Evolutionary conservation across 2,888 invertebrate species (phyloP).

Genomic region (Chrysolina americana): DNA sequence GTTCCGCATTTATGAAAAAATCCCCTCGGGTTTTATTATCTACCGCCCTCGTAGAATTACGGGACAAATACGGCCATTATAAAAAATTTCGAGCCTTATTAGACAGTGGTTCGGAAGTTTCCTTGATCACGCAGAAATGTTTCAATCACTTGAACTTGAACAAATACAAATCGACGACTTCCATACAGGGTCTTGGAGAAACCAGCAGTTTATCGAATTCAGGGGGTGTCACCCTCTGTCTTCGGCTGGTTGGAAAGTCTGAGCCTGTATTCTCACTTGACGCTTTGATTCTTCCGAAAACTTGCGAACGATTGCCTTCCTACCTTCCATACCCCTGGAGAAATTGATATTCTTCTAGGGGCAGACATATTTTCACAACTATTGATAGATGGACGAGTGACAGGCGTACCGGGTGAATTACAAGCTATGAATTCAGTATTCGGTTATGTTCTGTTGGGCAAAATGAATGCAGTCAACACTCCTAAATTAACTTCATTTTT

Average conservation of each 20-base stretch:
- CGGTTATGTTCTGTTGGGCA: too few relatives aligned
- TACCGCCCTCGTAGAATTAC: background rate
- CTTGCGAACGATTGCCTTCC: background rate
- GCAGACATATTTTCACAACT: background rate
- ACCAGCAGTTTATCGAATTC: too few relatives aligned
- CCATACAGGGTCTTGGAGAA: too few relatives aligned
- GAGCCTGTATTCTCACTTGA: background rate
- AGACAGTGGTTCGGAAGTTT: background rate
- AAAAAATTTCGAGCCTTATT: background rate
- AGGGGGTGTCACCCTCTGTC: background rate
- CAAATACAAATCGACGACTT: too few relatives aligned
- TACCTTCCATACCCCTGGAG: too few relatives aligned
- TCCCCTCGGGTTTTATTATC: background rate
- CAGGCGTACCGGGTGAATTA: background rate
- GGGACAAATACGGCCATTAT: background rate
- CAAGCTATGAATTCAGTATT: background rate
- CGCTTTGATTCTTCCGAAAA: background rate
- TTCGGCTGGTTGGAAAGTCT: background rate
- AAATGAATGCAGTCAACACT: too few relatives aligned
- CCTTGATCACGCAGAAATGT: background rate
- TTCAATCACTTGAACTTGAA: background rate
- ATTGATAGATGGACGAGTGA: background rate
- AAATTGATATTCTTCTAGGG: background rate
- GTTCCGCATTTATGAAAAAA: too few relatives aligned
- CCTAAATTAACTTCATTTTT: too few relatives aligned